Evolutionary conservation across 2,888 invertebrate species (phyloP).

Genomic region (Scelioninae gen. 1): DNA sequence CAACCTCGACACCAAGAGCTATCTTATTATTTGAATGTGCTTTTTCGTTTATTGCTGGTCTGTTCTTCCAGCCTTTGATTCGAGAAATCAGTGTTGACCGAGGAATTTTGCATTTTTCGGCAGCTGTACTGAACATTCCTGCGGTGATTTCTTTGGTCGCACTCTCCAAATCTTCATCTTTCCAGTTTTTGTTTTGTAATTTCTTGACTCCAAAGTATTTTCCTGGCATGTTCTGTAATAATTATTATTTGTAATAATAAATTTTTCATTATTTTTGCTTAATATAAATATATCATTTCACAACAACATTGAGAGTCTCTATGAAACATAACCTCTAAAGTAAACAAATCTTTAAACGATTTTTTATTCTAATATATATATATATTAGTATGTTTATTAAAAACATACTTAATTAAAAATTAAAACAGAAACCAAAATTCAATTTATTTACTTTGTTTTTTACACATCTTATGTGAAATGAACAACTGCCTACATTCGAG

Average conservation of each 20-base stretch:
- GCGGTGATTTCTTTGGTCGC: too few species aligned
- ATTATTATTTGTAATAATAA: slow-evolving; percentile 4
- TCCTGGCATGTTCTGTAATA: slow-evolving; percentile 2
- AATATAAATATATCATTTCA: slow-evolving; percentile 3
- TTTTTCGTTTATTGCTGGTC: not conserved
- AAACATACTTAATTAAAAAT: slow-evolving; percentile 6
- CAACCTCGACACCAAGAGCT: slow-evolving; percentile 4
- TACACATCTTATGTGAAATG: slow-evolving; percentile 2
- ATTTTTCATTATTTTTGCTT: slow-evolving; percentile 7
- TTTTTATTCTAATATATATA: not conserved
- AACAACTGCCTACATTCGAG: slow-evolving; percentile 1
- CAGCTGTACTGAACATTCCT: not conserved
- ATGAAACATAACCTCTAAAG: slow-evolving; percentile 6
- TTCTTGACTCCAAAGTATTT: slow-evolving; percentile 5
- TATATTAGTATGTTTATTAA: not conserved
- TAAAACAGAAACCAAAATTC: not conserved
- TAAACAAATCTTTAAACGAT: not conserved
- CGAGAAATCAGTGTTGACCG: not conserved
- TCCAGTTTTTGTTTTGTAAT: not conserved
- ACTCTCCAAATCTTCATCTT: too few species aligned
- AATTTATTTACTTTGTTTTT: slow-evolving; percentile 5
- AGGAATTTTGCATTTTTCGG: not conserved
- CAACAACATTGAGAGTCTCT: slow-evolving; percentile 5
- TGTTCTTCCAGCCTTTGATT: not conserved
- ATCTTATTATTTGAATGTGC: slow-evolving; percentile 1